Conservation (phyloP, 2,888 invertebrate species). For the Hoplodrina ambigua region DNA sequence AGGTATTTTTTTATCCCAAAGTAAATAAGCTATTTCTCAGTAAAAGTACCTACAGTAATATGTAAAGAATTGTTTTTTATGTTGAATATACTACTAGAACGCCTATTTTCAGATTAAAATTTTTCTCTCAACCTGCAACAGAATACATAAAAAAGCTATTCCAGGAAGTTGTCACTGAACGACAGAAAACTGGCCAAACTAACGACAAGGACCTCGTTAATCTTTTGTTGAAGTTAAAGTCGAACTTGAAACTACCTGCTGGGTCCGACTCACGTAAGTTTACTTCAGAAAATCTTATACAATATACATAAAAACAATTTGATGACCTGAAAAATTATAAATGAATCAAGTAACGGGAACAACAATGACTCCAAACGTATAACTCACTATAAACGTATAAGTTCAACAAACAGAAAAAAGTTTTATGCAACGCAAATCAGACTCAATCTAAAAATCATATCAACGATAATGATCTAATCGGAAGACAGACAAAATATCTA, state of each 20-base stretch:
- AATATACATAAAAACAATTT: neutral
- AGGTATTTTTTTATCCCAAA: constrained; percentile 63
- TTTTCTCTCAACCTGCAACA: constrained; percentile 78
- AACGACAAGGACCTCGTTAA: constrained; percentile 79
- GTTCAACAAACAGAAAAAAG: neutral
- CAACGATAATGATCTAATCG: constrained; percentile 9
- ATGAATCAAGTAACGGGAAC: neutral
- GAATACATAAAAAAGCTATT: constrained; percentile 79
- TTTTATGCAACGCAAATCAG: neutral
- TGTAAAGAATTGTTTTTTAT: no score
- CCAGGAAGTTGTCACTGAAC: constrained; percentile 73
- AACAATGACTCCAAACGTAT: neutral
- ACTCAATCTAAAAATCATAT: neutral
- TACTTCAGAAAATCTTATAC: neutral
- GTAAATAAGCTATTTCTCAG: neutral
- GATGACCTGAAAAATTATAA: neutral
- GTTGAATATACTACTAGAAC: no score
- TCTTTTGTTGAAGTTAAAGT: constrained; percentile 78
- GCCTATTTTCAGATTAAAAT: constrained; percentile 72
- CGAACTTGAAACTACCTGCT: constrained; percentile 77
- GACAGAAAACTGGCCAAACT: constrained; percentile 66
- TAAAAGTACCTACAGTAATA: neutral
- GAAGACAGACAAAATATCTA: constrained; percentile 1
- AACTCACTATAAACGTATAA: no score
- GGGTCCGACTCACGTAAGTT: constrained; percentile 71